Conservation (phyloP, 30 jellyfish, hydroid and myxozoan genomes). For the Cassiopea xamachana region DNA sequence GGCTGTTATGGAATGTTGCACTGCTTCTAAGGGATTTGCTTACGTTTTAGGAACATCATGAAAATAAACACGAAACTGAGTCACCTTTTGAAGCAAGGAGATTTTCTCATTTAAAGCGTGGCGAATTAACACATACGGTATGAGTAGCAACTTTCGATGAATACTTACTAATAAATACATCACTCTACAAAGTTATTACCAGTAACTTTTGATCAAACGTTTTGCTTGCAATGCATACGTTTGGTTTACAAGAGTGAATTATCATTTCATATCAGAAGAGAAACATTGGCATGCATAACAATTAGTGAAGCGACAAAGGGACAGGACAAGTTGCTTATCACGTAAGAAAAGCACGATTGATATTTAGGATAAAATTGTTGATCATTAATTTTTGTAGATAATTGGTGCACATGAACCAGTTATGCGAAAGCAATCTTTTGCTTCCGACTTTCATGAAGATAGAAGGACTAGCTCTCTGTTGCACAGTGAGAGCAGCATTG, state of each 20-base stretch:
- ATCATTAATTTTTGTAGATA: slow-evolving; percentile 23
- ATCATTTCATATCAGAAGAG: no score
- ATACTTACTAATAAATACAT: no score
- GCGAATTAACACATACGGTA: slow-evolving; percentile 72
- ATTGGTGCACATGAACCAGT: slow-evolving; percentile 51
- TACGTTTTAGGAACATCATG: slow-evolving; percentile 44
- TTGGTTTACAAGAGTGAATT: no score
- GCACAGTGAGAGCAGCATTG: slow-evolving; percentile 64
- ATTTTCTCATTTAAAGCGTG: slow-evolving; percentile 84
- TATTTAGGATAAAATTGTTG: not conserved
- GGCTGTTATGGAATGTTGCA: not conserved
- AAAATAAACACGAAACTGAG: slow-evolving; percentile 28
- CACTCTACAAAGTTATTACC: no score
- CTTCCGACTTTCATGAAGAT: slow-evolving; percentile 17
- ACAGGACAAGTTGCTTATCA: no score
- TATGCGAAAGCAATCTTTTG: slow-evolving; percentile 44
- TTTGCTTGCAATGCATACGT: no score
- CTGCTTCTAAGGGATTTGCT: not conserved
- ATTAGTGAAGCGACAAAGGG: no score
- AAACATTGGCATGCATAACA: no score
- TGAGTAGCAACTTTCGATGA: not conserved
- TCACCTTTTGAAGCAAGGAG: slow-evolving; percentile 70
- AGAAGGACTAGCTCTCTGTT: slow-evolving; percentile 51
- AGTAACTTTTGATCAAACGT: no score
- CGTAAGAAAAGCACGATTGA: not conserved